Base-by-base conservation (phyloP, 1,140 invertebrate genomes). In the Lepidurus apus region DNA sequence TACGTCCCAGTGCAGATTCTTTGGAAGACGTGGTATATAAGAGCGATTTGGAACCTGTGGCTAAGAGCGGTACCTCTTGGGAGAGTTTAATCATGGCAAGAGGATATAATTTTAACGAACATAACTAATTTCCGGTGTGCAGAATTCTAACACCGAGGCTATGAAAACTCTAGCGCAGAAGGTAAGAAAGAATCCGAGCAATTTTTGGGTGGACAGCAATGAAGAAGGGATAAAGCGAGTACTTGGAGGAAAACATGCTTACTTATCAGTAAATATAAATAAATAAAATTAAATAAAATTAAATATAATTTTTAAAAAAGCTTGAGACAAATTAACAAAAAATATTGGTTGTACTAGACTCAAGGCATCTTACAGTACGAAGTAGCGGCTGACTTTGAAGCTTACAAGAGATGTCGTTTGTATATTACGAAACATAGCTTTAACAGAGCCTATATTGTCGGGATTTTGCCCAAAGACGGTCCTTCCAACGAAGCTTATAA, bases 1-100 rank as follows among this genome's bases (percentile, higher is more conserved):
- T 78, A n/a, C 24, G 17, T 11, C 77, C 77, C 2, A 43, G 34
- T 8, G 43, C 43, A n/a, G 74, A 78, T 43, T 65, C 73, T 24
- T 42, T 78, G 24, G 34, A 24, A 42, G 77, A 78, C 10, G 21
- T 78, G 9, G 53, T 65, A 9, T 65, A 65, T 17, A 9, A 21
- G 17, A 65, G 53, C 21, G 53, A 65, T 17, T 65, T 65, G 53
- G 53, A 65, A 21, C 53, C 53, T n/a, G 17, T 65, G 8, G 53
- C 53, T 11, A 65, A 65, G 7, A 65, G 53, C 53, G 53, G 53
- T n/a, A 65, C 53, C 21, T 65, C 53, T 17, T 65, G 53, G 53
- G 53, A 65, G 13, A 65, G 9, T 21, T 21, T 65, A 65, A 65
- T 65, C 21, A 65, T 65, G 53, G 53, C 53, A 65, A 65, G 53